Percentiles rank a stretch among this genome's conserved stretches.
These are phyloP conservation scores for Hippocampus barbouri DNA, from an alignment of 2,113 vertebrate genomes.

Conservation along the genomic window DNA sequence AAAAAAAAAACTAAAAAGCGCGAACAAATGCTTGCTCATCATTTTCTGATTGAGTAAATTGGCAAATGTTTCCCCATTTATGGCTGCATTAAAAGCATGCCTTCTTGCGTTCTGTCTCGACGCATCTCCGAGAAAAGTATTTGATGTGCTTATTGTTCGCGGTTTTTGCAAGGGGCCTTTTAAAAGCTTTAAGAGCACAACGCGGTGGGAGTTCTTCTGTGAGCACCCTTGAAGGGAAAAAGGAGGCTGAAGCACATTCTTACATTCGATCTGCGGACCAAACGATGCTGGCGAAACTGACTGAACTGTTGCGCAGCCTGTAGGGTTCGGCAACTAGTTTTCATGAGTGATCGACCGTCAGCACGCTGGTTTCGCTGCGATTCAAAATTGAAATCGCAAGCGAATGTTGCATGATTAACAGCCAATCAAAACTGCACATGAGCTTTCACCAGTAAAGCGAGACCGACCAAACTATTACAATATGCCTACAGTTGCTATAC, in stretches of 20 bases:
- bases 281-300: too few species aligned
- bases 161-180: slow-evolving; percentile 28
- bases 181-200: slow-evolving; percentile 36
- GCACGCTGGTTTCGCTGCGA: too few species aligned
- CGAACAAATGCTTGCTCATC: slow-evolving; percentile 76
- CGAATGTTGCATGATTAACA: too few species aligned
- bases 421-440: too few species aligned
- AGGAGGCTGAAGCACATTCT: slow-evolving; percentile 20
- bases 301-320: too few species aligned
- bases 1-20: neutral
- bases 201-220: slow-evolving; percentile 24
- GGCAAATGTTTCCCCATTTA: slow-evolving; percentile 65
- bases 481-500: too few species aligned
- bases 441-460: too few species aligned
- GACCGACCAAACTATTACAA: too few species aligned
- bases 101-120: slow-evolving; percentile 56
- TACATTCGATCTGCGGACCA: slow-evolving; percentile 32
- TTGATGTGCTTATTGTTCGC: slow-evolving; percentile 58
- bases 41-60: slow-evolving; percentile 72
- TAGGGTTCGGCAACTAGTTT: too few species aligned
- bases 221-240: slow-evolving; percentile 21
- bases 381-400: too few species aligned
- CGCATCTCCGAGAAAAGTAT: slow-evolving; percentile 53
- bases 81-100: slow-evolving; percentile 64
- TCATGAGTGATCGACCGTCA: too few species aligned